Evolutionary conservation across 1,140 invertebrate genomes (phyloP).

Genomic region (Varroa destructor): DNA sequence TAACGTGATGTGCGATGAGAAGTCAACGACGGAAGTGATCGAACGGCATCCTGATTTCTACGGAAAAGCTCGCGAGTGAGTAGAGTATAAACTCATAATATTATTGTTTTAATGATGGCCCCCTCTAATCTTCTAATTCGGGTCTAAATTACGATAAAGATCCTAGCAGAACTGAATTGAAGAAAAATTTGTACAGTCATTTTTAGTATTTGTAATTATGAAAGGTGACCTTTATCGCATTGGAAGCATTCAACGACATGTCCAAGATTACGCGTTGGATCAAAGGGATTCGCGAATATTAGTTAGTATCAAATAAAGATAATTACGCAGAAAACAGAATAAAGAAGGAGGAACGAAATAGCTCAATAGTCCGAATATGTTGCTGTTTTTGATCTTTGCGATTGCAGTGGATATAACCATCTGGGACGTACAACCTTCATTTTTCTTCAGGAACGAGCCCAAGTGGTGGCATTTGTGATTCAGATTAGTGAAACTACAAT

Average conservation of each 20-base stretch:
- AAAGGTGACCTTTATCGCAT: too few relatives aligned
- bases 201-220: too few relatives aligned
- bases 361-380: too few relatives aligned
- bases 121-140: neutral
- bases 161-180: too few relatives aligned
- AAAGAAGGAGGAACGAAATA: too few relatives aligned
- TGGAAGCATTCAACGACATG: too few relatives aligned
- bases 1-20: slow-evolving; percentile 50
- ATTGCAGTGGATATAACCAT: neutral
- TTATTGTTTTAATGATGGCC: neutral
- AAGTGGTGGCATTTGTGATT: slow-evolving; percentile 5
- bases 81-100: neutral
- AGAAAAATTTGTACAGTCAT: too few relatives aligned
- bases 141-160: neutral
- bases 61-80: slow-evolving; percentile 20
- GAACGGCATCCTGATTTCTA: slow-evolving; percentile 48
- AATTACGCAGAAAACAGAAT: too few relatives aligned
- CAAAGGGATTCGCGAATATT: too few relatives aligned
- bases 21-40: slow-evolving; percentile 51
- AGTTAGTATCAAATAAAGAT: too few relatives aligned
- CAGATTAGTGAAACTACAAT: slow-evolving; percentile 9
- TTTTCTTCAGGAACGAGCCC: slow-evolving; percentile 1
- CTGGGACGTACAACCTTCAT: slow-evolving; percentile 10
- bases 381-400: too few relatives aligned
- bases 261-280: too few relatives aligned